phyloP scores from a whole-genome alignment of 2,797 vertebrate genomes.

The Mus spretus region DNA sequence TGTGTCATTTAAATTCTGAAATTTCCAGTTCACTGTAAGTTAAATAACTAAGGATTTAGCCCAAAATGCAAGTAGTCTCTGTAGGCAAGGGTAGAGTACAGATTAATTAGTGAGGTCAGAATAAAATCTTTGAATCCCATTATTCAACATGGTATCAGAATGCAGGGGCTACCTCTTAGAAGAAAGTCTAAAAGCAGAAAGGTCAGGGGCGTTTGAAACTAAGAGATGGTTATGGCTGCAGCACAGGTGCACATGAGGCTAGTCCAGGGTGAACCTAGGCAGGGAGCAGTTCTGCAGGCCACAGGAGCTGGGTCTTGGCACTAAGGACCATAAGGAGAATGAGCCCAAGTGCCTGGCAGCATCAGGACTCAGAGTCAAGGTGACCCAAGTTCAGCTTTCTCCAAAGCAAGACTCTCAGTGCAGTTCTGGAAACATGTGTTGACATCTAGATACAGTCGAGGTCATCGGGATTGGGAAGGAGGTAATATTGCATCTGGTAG shows the following conservation, averaged over 20 bases:
- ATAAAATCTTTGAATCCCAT: not conserved
- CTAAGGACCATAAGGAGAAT: not conserved
- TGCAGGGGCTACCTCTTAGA: not conserved
- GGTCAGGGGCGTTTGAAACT: not conserved
- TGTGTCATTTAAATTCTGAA: slow-evolving; percentile 6
- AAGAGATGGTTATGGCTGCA: not conserved
- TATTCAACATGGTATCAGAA: not conserved
- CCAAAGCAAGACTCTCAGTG: slow-evolving; percentile 2
- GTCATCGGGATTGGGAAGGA: not conserved
- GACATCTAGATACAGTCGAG: not conserved
- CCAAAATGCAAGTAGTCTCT: not conserved
- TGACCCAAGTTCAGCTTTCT: not conserved
- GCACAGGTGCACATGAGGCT: not conserved
- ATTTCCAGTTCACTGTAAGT: not conserved
- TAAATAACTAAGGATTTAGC: slow-evolving; percentile 28
- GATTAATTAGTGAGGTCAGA: not conserved
- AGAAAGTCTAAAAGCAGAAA: not conserved
- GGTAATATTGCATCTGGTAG: not conserved
- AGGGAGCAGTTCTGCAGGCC: not conserved
- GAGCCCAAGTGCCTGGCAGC: not conserved
- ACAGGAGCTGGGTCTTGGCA: not conserved
- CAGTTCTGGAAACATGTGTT: not conserved
- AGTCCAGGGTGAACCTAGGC: not conserved
- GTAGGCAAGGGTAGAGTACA: not conserved
- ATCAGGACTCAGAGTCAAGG: not conserved